Evolutionary conservation across 2,888 invertebrate genomes (phyloP).

Genomic region (Aricia artaxerxes): DNA sequence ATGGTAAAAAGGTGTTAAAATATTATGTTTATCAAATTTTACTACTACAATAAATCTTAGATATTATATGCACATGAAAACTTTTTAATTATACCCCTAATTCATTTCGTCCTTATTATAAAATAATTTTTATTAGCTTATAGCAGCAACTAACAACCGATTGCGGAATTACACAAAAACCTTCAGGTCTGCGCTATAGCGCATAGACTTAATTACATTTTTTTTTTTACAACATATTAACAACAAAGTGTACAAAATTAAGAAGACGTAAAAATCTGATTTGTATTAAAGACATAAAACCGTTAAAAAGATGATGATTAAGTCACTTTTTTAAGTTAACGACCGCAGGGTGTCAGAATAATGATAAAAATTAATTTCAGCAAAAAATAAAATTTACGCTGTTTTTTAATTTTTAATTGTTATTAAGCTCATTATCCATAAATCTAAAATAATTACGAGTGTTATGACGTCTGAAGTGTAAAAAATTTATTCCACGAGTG

Average conservation of each 20-base stretch:
- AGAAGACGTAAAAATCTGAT: neutral
- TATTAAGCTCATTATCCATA: neutral
- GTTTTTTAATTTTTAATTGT: neutral
- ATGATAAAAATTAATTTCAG: neutral
- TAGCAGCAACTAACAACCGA: neutral
- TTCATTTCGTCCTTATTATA: constrained; percentile 11
- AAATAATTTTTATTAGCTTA: neutral
- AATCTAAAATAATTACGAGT: constrained; percentile 3
- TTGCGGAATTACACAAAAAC: neutral
- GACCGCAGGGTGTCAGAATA: neutral
- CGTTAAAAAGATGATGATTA: neutral
- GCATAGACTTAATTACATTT: neutral
- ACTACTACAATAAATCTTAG: neutral
- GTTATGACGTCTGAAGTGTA: neutral
- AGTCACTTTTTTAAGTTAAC: neutral
- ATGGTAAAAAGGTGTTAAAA: constrained; percentile 14
- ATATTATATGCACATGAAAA: constrained; percentile 4
- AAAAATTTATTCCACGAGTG: neutral
- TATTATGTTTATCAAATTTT: constrained; percentile 11
- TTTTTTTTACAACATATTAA: neutral
- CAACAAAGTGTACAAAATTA: neutral
- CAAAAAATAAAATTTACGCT: neutral
- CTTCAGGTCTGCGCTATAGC: neutral
- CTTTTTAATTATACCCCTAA: neutral
- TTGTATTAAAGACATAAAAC: neutral